Conservation (phyloP, 2,797 vertebrate genomes). For the Nannoperca obscura region DNA sequence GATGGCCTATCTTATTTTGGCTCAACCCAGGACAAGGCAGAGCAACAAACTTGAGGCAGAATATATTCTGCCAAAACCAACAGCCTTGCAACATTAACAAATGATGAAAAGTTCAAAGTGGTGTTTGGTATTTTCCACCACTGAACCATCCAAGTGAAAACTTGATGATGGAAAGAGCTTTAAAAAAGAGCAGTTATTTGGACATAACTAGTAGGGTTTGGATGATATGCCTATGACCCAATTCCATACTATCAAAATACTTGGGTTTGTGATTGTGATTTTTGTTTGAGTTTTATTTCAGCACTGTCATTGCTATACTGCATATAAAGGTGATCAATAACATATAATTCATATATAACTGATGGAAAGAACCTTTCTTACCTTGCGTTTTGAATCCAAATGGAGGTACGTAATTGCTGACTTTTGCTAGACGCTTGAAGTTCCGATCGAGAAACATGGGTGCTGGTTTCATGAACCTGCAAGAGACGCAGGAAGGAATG, state of each 20-base stretch:
- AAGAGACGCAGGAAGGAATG: conserved; percentile 8
- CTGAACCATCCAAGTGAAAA: conserved; percentile 6
- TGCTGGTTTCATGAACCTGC: conserved; percentile 91
- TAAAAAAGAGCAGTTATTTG: conserved; percentile 10
- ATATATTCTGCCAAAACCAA: conserved; percentile 27
- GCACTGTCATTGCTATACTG: too few relatives aligned
- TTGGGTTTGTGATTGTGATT: too few relatives aligned
- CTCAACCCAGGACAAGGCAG: conserved; percentile 5
- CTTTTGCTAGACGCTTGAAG: conserved; percentile 91
- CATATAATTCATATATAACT: not conserved
- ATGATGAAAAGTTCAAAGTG: conserved; percentile 8
- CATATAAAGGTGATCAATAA: too few relatives aligned
- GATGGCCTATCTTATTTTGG: not conserved
- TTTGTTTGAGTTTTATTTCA: too few relatives aligned
- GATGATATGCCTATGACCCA: too few relatives aligned
- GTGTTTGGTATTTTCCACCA: conserved; percentile 9
- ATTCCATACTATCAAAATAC: too few relatives aligned
- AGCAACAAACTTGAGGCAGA: conserved; percentile 26
- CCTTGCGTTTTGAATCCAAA: conserved; percentile 99
- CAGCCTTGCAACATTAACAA: conserved; percentile 9
- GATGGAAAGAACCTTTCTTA: conserved; percentile 73
- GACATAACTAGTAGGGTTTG: not conserved
- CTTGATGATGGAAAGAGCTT: not conserved
- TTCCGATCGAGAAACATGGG: conserved; percentile 96
- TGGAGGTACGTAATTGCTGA: conserved; percentile 92